A percentile compares a stretch with the other conserved stretches of the same genome.
These are phyloP conservation scores for Thamnophis elegans DNA, from an alignment of 2,797 vertebrate species.

Conservation along the genomic window DNA sequence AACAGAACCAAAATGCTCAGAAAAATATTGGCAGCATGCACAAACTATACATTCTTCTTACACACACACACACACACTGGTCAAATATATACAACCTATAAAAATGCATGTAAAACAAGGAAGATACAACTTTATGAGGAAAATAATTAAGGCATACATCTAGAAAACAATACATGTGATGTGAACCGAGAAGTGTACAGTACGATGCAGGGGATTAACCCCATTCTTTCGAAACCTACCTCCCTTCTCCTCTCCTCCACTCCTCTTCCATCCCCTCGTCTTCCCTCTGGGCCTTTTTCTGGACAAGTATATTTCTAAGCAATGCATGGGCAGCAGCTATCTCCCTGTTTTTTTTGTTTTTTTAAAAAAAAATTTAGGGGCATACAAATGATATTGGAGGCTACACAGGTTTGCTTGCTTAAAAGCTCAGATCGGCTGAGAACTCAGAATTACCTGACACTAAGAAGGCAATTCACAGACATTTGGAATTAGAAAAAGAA, in stretches of 20 bases:
- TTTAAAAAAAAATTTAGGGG: not conserved
- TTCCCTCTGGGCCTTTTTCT: not conserved
- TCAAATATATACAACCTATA: not conserved
- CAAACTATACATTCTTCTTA: not conserved
- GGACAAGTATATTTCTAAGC: not conserved
- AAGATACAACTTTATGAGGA: not conserved
- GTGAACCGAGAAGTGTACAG: not conserved
- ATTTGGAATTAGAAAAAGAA: not conserved
- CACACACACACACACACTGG: not conserved
- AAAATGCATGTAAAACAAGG: not conserved
- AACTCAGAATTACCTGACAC: not conserved
- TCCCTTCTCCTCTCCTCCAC: not conserved
- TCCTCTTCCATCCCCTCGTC: not conserved
- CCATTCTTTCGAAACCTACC: not conserved
- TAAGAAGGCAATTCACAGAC: not conserved
- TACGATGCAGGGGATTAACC: not conserved
- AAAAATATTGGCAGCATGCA: not conserved
- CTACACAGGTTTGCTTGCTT: not conserved
- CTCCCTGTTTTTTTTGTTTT: not conserved
- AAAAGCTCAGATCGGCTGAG: not conserved
- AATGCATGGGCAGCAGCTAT: not conserved
- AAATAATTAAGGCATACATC: not conserved
- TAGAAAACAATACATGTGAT: not conserved
- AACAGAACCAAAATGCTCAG: not conserved
- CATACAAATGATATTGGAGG: not conserved